Evolutionary conservation across 2,797 vertebrate genomes (phyloP), one percentile per base, ranked within the genome.

Genomic region (Rhinella marina): DNA sequence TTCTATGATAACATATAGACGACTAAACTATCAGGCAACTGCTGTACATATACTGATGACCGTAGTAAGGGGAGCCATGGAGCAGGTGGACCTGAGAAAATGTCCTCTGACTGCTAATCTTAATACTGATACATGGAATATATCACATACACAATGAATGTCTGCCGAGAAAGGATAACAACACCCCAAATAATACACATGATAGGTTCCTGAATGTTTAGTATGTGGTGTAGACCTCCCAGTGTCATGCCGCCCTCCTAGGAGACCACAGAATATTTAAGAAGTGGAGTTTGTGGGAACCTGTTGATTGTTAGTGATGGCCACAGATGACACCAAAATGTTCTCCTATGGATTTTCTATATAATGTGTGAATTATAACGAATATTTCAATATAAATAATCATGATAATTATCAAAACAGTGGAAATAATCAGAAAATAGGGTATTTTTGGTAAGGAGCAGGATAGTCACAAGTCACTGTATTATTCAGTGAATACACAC

Each of bases 401-500:
- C n/a, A 66, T 25, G 64, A 7, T 32, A 7, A 70, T 70, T 70
- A 17, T 70, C 27, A 32, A 66, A 70, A 70, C 27, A 17, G 66
- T 14, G 25, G 32, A 32, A 29, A 70, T 50, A 76, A 52, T 50
- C 8, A 10, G 21, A 76, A 76, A 50, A 76, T 52, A 52, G 21
- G 41, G 21, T 76, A 50, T 76, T 76, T 48, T 76, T 76, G 41
- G 48, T n/a, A 50, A 48, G 17, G 32, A 73, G 17, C 70, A 11
- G 19, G 9, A 48, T 11, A 73, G 70, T 73, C 32, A 73, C 70
- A 48, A 73, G 27, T 32, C 29, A 25, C 76, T 79, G 52, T 54
- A 79, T 79, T 79, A 57, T 79, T 79, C 27, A 80, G 56, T 61
- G 27, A 59, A 59, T 29, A 19, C 7, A 59, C 27, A 59, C 54